Conservation (phyloP, 2,113 vertebrate species). For the Burhinus bistriatus region DNA sequence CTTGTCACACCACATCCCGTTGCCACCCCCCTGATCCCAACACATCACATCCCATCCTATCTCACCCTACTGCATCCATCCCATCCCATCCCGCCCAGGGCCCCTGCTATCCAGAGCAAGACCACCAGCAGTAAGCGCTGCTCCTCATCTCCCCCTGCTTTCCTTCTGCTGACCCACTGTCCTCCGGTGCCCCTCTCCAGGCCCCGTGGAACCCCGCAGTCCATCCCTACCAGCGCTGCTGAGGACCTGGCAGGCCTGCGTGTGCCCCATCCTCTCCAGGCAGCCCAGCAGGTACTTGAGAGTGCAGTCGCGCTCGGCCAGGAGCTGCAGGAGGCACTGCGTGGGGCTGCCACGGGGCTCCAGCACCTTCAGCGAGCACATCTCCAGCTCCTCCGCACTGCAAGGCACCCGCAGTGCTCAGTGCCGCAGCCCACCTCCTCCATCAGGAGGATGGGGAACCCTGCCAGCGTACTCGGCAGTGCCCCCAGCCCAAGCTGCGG, state of each 20-base stretch:
- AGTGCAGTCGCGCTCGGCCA: slow-evolving; percentile 76
- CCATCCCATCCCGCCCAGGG: background rate
- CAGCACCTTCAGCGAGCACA: slow-evolving; percentile 84
- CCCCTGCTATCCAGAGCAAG: background rate
- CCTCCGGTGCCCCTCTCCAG: background rate
- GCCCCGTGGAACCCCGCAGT: rapidly evolving
- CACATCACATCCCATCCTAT: background rate
- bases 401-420: background rate
- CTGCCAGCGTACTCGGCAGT: rapidly evolving
- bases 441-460: background rate
- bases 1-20: background rate
- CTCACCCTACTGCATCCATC: too few species aligned
- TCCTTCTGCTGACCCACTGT: background rate
- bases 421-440: rapidly evolving
- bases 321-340: slow-evolving; percentile 71
- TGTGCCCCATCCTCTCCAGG: slow-evolving; percentile 79
- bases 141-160: background rate
- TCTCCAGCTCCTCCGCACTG: slow-evolving; percentile 82
- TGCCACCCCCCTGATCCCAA: too few species aligned
- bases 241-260: slow-evolving; percentile 74
- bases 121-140: background rate
- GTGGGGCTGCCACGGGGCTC: slow-evolving; percentile 78
- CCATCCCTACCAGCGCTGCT: slow-evolving; percentile 47
- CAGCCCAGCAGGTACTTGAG: slow-evolving; percentile 76
- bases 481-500: background rate